Percentiles rank a stretch among this genome's conserved stretches.
These are phyloP conservation scores for Andrena minutula DNA, from an alignment of 2,888 invertebrate genomes.

Conservation along the genomic window DNA sequence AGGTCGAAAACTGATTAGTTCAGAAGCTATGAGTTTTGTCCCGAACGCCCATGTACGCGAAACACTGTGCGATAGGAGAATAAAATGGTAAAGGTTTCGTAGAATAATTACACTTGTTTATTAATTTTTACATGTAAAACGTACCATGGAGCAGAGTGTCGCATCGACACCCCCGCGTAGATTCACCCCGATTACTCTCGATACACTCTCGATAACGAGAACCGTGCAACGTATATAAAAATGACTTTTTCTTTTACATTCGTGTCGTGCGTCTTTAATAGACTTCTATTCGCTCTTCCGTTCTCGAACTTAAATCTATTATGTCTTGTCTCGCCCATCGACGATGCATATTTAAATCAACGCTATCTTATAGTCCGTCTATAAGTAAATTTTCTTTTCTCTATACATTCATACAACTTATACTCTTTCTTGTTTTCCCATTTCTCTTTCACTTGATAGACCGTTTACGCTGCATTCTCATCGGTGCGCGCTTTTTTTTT, in stretches of 20 bases:
- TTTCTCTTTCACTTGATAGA: slow-evolving; percentile 50
- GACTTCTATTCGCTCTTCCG: slow-evolving; percentile 32
- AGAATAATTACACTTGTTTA: slow-evolving; percentile 70
- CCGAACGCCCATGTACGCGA: too few species aligned
- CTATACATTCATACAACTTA: slow-evolving; percentile 62
- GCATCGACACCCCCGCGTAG: background rate
- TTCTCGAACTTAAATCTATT: slow-evolving; percentile 43
- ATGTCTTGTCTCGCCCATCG: slow-evolving; percentile 29
- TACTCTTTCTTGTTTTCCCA: slow-evolving; percentile 43
- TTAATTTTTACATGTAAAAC: slow-evolving; percentile 70
- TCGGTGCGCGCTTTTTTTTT: background rate
- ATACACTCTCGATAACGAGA: slow-evolving; percentile 50
- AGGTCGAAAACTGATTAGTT: too few species aligned
- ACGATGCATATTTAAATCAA: slow-evolving; percentile 56
- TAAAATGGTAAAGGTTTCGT: background rate
- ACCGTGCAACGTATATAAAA: slow-evolving; percentile 64
- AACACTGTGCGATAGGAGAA: too few species aligned
- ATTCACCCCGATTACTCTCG: slow-evolving; percentile 64
- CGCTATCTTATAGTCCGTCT: slow-evolving; percentile 50
- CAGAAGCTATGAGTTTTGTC: too few species aligned
- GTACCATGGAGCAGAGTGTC: slow-evolving; percentile 61
- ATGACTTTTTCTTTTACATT: slow-evolving; percentile 69
- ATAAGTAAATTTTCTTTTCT: slow-evolving; percentile 60
- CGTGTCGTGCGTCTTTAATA: slow-evolving; percentile 19
- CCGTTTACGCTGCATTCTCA: slow-evolving; percentile 48